phyloP scores from a whole-genome alignment of 1,140 invertebrate genomes.

The Brachionus calyciflorus region DNA sequence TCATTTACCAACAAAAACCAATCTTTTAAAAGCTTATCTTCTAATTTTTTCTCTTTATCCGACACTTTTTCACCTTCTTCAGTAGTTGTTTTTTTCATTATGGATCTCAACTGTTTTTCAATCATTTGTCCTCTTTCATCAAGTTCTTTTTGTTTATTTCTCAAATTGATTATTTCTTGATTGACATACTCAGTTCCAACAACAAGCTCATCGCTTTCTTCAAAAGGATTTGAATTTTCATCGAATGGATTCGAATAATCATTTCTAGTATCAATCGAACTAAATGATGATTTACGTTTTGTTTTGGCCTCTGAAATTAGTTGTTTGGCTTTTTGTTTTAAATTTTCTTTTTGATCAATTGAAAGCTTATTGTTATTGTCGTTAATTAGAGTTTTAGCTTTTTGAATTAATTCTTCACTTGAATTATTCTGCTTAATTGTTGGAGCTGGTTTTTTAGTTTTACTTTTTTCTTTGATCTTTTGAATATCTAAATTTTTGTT shows the following conservation, averaged over 20 bases:
- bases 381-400: slow-evolving; percentile 5
- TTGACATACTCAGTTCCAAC: slow-evolving; percentile 26
- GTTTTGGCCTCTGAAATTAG: background rate
- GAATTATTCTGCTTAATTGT: background rate
- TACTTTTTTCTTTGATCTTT: no score
- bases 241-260: background rate
- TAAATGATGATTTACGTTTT: background rate
- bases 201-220: background rate
- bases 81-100: slow-evolving; percentile 5
- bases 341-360: background rate
- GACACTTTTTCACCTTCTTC: background rate
- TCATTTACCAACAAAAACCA: slow-evolving; percentile 45
- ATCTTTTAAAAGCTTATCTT: slow-evolving; percentile 25
- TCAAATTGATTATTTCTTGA: slow-evolving; percentile 15
- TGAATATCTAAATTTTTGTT: background rate
- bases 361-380: background rate
- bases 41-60: slow-evolving; percentile 15
- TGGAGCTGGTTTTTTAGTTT: no score
- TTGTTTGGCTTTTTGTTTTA: no score
- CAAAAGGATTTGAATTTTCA: slow-evolving; percentile 27
- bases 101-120: slow-evolving; percentile 10
- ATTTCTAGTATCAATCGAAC: background rate
- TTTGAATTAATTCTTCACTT: slow-evolving; percentile 22
- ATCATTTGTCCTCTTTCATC: slow-evolving; percentile 3
- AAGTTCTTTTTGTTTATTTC: slow-evolving; percentile 38